Evolutionary conservation across 2,797 vertebrate genomes (phyloP), one percentile per base, ranked within the genome.

Genomic region (Onychomys arenicola): DNA sequence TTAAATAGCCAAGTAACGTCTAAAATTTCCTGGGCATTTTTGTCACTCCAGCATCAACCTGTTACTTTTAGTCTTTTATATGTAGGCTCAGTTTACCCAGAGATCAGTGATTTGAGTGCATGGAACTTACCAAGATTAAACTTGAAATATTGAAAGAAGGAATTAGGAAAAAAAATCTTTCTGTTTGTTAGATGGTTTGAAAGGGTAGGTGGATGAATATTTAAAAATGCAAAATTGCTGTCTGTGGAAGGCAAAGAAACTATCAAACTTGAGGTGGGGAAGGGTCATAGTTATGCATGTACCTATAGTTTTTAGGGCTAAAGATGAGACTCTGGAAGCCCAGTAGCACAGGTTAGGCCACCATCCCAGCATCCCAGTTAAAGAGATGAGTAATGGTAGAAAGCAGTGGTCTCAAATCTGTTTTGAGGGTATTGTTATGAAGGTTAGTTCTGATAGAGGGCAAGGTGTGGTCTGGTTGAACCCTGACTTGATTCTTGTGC

Each of bases 101-200:
- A 90, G 19, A 89, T 85, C 69, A 86, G 71, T 80, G 49, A 23
- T 76, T 19, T 77, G 65, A 46, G 25, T 85, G 4, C 73, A 67
- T 88, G 61, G 29, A 67, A 16, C 16, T 85, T 91, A 40, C 46
- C 87, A 80, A 32, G 46, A 90, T 90, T 97, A 81, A 97, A 82
- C 71, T 78, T 63, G 43, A 95, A 43, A n/a, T 9, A 21, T 90
- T 14, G 9, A 86, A 91, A 93, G 80, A 95, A 61, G 29, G 32
- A 95, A 37, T 77, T 80, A 84, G 76, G 90, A 93, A 92, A 25
- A 95, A 78, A 95, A 94, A 78, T 93, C 23, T 49, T 96, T 81
- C 87, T 43, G 37, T 59, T 93, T 92, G 43, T 89, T 92, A 71
- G 34, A 32, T 55, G 25, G 43, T 7, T 27, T 84, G 6, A 6